These are phyloP conservation scores for Anolis carolinensis DNA, from an alignment of 2,113 vertebrate species.

Conservation along the genomic window DNA sequence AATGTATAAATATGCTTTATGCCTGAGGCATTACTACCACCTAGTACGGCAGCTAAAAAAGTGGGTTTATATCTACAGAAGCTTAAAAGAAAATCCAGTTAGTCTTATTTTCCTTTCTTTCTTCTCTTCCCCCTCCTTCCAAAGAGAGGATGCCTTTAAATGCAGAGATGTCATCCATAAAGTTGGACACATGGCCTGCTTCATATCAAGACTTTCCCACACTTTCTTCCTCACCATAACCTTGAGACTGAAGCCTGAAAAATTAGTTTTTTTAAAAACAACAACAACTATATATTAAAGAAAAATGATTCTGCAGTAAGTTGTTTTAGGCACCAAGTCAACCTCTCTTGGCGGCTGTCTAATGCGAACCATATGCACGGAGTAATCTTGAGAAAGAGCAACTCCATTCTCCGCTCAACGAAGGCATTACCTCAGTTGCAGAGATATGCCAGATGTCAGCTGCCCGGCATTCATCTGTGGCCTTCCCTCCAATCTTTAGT, in stretches of 20 bases:
- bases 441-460: slow-evolving; percentile 2
- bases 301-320: neutral
- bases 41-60: no score
- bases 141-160: neutral
- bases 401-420: accelerated
- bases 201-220: neutral
- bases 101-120: no score
- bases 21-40: no score
- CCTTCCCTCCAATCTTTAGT: neutral
- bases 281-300: neutral
- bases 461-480: neutral
- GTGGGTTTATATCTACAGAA: no score
- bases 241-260: neutral
- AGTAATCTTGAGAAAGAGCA: neutral
- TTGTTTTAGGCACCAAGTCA: slow-evolving; percentile 6
- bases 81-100: no score
- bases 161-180: neutral
- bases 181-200: neutral
- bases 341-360: accelerated
- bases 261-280: neutral
- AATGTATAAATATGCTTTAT: no score
- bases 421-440: neutral
- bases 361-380: slow-evolving; percentile 8
- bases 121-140: no score
- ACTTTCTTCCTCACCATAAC: neutral